Evolutionary conservation across 2,888 invertebrate genomes (phyloP), one percentile per base, ranked within the genome.

Genomic region (Tiliacea citrago): DNA sequence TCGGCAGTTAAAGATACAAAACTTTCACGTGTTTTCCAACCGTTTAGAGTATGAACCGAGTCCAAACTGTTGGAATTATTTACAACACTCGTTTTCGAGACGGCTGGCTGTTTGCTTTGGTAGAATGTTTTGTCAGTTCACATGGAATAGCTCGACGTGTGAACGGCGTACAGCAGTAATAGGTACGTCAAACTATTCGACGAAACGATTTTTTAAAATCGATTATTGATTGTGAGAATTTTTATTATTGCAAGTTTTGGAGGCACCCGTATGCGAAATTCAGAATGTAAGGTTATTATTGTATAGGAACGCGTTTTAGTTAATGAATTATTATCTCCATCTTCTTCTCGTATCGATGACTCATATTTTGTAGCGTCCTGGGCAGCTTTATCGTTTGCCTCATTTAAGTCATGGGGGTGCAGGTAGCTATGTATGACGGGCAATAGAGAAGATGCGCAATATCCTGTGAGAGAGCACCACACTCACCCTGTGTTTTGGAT

Each of bases 21-120:
- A 68, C n/a, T 6, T 8, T 0, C 29, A 66, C 88, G 77, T 88
- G 61, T 66, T 29, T 67, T 83, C 63, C 66, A 63, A 74, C 35
- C 75, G 80, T 88, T 89, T 86, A 86, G 86, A 82, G 86, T 85
- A 87, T 85, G 83, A 90, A 88, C 88, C 86, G 89, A 92, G 90
- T 90, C 88, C 88, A 90, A 91, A 90, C 89, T 87, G 88, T 84
- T 79, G 86, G 91, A 92, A 93, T 92, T 90, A 93, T 92, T 92
- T 89, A 92, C 88, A 87, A 88, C 78, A 86, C 84, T 87, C 89
- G 88, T 91, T 89, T 88, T 77, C 71, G 80, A 83, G 83, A 84
- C 71, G 72, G 72, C 81, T 83, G 67, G 76, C 79, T 85, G 83
- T 84, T 89, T 88, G 82, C 86, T 82, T 83, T 76, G 84, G 76